Evolutionary conservation across 2,113 vertebrate genomes (phyloP).

Genomic region (Leptosomus discolor): DNA sequence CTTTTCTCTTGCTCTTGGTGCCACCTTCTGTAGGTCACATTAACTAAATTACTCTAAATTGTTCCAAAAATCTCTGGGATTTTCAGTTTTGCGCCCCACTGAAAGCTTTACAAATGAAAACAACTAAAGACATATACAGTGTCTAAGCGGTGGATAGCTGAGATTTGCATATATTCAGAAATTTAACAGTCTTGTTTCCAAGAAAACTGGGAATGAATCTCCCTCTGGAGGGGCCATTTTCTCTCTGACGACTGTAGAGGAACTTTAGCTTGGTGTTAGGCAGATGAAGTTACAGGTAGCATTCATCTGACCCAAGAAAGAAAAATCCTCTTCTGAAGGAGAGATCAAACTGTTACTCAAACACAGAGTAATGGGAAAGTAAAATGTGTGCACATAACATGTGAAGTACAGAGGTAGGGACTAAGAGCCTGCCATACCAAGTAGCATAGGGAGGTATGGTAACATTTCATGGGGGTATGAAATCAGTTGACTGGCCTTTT

Average conservation of each 20-base stretch:
- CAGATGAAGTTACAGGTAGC: neutral
- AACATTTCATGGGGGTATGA: neutral
- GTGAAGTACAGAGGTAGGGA: neutral
- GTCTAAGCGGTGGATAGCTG: neutral
- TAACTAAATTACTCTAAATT: neutral
- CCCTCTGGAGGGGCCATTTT: neutral
- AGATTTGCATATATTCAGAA: neutral
- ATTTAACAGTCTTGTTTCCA: neutral
- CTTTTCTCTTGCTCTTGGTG: neutral
- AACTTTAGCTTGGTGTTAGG: neutral
- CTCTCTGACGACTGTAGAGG: neutral
- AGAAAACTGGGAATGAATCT: neutral
- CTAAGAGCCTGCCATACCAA: neutral
- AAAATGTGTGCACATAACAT: fast-evolving
- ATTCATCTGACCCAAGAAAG: neutral
- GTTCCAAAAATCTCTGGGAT: neutral
- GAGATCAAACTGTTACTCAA: neutral
- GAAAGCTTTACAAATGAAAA: neutral
- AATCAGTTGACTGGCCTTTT: neutral
- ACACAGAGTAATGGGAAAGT: neutral
- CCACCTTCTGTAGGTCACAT: neutral
- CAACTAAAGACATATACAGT: neutral
- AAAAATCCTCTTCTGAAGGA: neutral
- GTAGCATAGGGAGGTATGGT: neutral
- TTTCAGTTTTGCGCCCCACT: neutral